phyloP scores from a whole-genome alignment of 1,140 invertebrate species.

The Drosophila rhopaloa region DNA sequence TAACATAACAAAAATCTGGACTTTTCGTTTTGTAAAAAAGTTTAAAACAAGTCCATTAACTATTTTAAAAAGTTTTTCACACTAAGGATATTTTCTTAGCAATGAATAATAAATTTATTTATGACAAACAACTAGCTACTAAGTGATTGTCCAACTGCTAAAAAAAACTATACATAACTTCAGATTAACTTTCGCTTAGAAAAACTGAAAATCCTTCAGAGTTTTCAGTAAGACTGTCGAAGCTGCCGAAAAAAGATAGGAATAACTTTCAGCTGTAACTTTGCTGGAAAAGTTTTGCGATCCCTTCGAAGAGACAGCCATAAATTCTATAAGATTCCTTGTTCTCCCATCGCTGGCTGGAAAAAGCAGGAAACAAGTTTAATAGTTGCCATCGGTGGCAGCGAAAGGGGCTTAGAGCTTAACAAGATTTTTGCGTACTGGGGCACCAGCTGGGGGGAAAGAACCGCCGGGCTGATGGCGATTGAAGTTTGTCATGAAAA shows the following conservation, averaged over 20 bases:
- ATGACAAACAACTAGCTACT: background rate
- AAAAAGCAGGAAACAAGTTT: constrained; percentile 77
- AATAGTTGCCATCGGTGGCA: constrained; percentile 62
- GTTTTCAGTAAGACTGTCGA: background rate
- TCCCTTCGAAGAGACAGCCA: constrained; percentile 70
- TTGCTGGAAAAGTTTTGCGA: constrained; percentile 56
- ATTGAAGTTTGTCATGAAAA: constrained; percentile 55
- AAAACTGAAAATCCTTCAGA: constrained; percentile 20
- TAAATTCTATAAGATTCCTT: constrained; percentile 77
- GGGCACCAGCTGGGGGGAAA: constrained; percentile 7
- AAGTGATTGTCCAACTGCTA: background rate
- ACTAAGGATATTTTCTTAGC: background rate
- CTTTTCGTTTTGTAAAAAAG: background rate
- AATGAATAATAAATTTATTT: background rate
- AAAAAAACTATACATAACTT: background rate
- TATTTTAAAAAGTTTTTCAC: background rate
- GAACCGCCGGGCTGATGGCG: constrained; percentile 30
- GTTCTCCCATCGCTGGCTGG: constrained; percentile 2
- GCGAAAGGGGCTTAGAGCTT: constrained; percentile 43
- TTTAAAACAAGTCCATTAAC: background rate
- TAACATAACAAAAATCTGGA: too few species aligned
- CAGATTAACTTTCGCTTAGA: constrained; percentile 25
- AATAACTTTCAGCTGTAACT: constrained; percentile 39
- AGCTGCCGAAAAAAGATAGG: constrained; percentile 44
- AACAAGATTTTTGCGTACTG: constrained; percentile 59